Evolutionary conservation across 2,113 vertebrate genomes (phyloP).

Genomic region (Anarrhichthys ocellatus): DNA sequence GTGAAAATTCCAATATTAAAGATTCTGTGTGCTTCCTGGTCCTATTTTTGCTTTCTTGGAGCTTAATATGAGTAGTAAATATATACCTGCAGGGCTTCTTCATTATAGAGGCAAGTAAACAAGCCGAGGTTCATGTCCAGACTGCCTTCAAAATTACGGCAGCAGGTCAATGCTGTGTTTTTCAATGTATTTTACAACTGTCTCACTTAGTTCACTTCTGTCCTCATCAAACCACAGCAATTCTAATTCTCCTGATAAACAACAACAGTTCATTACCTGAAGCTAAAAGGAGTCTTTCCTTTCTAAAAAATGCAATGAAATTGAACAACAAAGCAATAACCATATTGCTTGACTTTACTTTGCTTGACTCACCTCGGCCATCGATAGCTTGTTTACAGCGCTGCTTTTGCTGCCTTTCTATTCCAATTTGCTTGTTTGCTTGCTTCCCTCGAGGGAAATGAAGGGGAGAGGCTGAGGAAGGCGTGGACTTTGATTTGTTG

Average conservation of each 20-base stretch:
- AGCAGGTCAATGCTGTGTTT: neutral
- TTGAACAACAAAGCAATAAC: slow-evolving; percentile 45
- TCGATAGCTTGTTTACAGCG: slow-evolving; percentile 52
- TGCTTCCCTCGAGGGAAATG: slow-evolving; percentile 58
- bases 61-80: slow-evolving; percentile 17
- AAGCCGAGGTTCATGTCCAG: neutral
- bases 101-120: slow-evolving; percentile 46
- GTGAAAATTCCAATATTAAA: slow-evolving; percentile 5
- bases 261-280: slow-evolving; percentile 5
- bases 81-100: slow-evolving; percentile 30
- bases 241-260: neutral
- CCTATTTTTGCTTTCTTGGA: slow-evolving; percentile 25
- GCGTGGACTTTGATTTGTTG: slow-evolving; percentile 60
- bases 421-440: slow-evolving; percentile 45
- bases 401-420: slow-evolving; percentile 40
- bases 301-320: slow-evolving; percentile 37
- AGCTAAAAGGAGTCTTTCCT: slow-evolving; percentile 4
- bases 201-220: slow-evolving; percentile 1
- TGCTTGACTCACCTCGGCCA: slow-evolving; percentile 34
- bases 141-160: slow-evolving; percentile 14
- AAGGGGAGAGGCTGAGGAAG: slow-evolving; percentile 36
- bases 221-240: neutral
- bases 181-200: neutral
- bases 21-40: slow-evolving; percentile 8
- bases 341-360: slow-evolving; percentile 22